Percentiles rank a stretch among this genome's conserved stretches.
Evolutionary conservation across 2,888 invertebrate genomes (phyloP).

Genomic region (Aporophyla lueneburgensis): DNA sequence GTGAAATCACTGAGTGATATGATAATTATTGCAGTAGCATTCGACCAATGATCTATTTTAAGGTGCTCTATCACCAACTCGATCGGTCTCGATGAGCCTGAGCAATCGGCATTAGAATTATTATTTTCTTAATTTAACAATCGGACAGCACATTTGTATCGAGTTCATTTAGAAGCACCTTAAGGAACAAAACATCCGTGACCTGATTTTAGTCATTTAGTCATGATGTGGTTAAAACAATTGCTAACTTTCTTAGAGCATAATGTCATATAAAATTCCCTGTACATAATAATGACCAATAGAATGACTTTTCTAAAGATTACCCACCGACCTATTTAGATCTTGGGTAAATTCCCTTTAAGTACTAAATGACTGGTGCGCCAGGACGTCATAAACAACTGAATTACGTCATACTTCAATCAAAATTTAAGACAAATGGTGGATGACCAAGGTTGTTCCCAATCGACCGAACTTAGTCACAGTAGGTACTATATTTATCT

Average conservation of each 20-base stretch:
- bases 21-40: slow-evolving; percentile 10
- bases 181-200: slow-evolving; percentile 26
- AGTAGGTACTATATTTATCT: slow-evolving; percentile 9
- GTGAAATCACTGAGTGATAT: slow-evolving; percentile 23
- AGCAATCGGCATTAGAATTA: not conserved
- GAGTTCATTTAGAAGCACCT: not conserved
- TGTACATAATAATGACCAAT: slow-evolving; percentile 26
- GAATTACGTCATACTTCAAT: slow-evolving; percentile 12
- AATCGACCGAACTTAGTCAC: slow-evolving; percentile 13
- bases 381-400: not conserved
- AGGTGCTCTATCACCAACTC: not conserved
- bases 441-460: slow-evolving; percentile 6
- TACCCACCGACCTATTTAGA: slow-evolving; percentile 22
- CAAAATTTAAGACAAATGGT: slow-evolving; percentile 15
- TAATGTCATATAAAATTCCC: slow-evolving; percentile 41
- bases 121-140: not conserved
- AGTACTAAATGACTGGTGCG: slow-evolving; percentile 1
- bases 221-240: slow-evolving; percentile 30
- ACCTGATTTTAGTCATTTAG: slow-evolving; percentile 24
- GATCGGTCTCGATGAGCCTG: not conserved
- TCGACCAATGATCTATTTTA: not conserved
- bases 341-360: slow-evolving; percentile 26
- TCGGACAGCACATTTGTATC: not conserved
- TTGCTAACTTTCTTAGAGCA: slow-evolving; percentile 24
- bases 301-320: slow-evolving; percentile 12